Percentiles rank a stretch among this genome's conserved stretches.
Conservation (phyloP, 2,113 vertebrate species). For the Zosterops hypoxanthus region DNA sequence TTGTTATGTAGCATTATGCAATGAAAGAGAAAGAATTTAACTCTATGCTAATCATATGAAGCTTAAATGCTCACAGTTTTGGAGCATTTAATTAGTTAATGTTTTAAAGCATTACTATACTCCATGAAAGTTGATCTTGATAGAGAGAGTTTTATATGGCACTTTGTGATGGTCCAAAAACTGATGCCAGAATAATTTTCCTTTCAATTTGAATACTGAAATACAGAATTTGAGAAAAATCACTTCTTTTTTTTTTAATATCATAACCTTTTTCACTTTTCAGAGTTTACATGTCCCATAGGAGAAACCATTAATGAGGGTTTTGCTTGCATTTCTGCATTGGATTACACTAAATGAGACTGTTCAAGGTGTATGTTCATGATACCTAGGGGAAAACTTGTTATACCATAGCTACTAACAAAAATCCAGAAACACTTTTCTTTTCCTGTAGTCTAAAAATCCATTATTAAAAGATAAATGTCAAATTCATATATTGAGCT, state of each 20-base stretch:
- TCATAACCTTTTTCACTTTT: not conserved
- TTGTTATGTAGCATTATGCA: not conserved
- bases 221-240: not conserved
- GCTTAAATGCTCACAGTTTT: not conserved
- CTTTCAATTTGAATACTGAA: not conserved
- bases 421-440: not conserved
- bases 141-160: not conserved
- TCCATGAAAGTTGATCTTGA: not conserved
- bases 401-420: not conserved
- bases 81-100: not conserved
- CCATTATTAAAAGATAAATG: not conserved
- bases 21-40: not conserved
- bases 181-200: not conserved
- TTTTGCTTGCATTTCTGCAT: not conserved
- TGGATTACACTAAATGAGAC: not conserved
- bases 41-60: not conserved
- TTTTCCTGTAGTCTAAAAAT: not conserved
- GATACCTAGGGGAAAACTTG: not conserved
- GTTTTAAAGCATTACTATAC: not conserved
- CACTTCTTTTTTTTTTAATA: not conserved
- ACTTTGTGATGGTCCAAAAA: not conserved
- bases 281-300: not conserved
- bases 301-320: not conserved
- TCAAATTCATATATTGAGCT: not conserved
- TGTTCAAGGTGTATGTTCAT: not conserved